Conservation (phyloP, 1,140 invertebrate genomes). For the Leptopilina boulardi region DNA sequence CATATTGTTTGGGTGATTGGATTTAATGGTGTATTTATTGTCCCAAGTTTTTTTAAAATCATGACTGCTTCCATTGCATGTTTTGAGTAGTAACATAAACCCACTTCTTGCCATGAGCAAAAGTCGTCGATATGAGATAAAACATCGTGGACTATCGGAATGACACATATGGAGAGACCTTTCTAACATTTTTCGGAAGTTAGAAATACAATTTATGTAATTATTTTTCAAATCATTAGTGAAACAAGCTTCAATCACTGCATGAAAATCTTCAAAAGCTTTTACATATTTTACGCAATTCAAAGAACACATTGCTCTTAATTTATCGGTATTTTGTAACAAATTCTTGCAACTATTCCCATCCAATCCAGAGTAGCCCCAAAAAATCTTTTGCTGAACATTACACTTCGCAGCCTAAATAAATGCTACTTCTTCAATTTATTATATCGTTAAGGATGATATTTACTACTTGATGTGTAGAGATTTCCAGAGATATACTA, state of each 20-base stretch:
- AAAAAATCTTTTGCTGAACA: not conserved
- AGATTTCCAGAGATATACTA: no score
- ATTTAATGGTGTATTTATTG: not conserved
- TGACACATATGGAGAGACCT: conserved; percentile 1
- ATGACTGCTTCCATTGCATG: not conserved
- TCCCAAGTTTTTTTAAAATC: not conserved
- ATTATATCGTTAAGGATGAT: no score
- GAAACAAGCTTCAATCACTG: conserved; percentile 34
- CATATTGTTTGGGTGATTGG: not conserved
- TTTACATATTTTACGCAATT: conserved; percentile 34
- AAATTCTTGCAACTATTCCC: not conserved
- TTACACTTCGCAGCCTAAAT: not conserved
- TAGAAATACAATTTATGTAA: not conserved
- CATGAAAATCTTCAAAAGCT: conserved; percentile 19
- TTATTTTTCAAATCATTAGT: not conserved
- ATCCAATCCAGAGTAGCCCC: not conserved
- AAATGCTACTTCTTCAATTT: conserved; percentile 10
- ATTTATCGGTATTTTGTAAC: conserved; percentile 33
- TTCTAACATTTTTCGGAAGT: conserved; percentile 34
- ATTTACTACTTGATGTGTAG: no score
- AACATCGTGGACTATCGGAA: not conserved
- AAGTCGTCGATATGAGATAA: not conserved
- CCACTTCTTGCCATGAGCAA: not conserved
- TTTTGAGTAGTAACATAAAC: not conserved
- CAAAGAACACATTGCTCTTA: not conserved